Base-by-base conservation (phyloP, 2,888 invertebrate species). In the Cantharis rustica region DNA sequence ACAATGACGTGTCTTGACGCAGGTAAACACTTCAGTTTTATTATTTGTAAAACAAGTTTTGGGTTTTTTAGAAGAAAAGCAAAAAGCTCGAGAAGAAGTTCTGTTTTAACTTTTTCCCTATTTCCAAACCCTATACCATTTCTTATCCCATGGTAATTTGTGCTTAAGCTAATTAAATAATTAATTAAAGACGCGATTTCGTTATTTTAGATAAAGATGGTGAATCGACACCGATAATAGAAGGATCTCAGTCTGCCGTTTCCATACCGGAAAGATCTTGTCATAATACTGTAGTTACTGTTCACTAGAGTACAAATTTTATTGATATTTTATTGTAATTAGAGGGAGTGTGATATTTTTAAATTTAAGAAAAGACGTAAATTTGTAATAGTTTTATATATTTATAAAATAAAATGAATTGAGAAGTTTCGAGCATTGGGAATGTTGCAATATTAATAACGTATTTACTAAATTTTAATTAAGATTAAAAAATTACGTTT, bases 1-100 rank as follows among this genome's bases (percentile, higher is more conserved):
- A 86, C 87, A 75, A 85, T 87, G 27, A 86, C 85, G 69, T 89
- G 88, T 81, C 84, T 83, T 11, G 86, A 87, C 78, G 85, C 90
- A 68, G 92, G 92, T 92, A 80, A 85, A 87, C 81, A 62, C 26
- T 27, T 20, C 15, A 27, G 26, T n/a, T 20, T 10, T 27, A 68
- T 13, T 10, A 15, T 31, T 27, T 27, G n/a, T 13, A 27, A n/a
- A 13, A 13, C 26, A 61, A 62, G 63, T 16, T 16, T 10, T 47
- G 16, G 9, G 1, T 27, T 68, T 31, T 31, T 13, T 62, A 26
- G 63, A 26, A 71, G 62, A 26, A 68, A 68, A 26, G 23, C 23
- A 47, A 71, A 61, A 27, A 10, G 23, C 17, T 20, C 15, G 9
- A 61, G 23, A 71, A 68, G 47, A 72, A 20, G 15, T 66, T 17